Evolutionary conservation across 2,797 vertebrate species (phyloP), one percentile per base, ranked within the genome.

Genomic region (Lagorchestes hirsutus): DNA sequence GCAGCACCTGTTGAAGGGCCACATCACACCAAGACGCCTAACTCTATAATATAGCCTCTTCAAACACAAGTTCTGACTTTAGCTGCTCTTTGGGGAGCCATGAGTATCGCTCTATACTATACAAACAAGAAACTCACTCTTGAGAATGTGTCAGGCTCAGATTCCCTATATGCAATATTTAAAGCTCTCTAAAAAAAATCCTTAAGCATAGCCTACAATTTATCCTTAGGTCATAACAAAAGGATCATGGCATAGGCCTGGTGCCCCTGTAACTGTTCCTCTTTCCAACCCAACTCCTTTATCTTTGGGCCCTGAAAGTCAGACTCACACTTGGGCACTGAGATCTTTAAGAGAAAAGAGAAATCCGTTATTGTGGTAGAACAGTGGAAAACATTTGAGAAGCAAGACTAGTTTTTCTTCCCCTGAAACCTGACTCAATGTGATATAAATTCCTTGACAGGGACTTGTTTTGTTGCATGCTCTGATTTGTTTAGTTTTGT

Each of bases 21-120:
- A 40, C 34, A 82, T 3, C 8, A 24, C 16, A 46, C 14, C 59
- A 92, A 34, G n/a, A 94, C 54, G 50, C 5, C 4, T 34, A 74
- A 96, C 55, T 96, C 29, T 87, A 67, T 40, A 22, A 22, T 93
- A 90, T 50, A 59, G 90, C 55, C 31, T 95, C 56, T 92, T 16
- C 40, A 96, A 93, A 93, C 62, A 91, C 31, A 31, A 58, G 46
- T 13, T 31, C 74, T 4, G 92, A 90, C 94, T 90, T 91, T 93
- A 96, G 14, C 50, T 90, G 18, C n/a, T 82, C 16, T 90, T 34
- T 14, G 16, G 28, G 90, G 93, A 4, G 28, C 14, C n/a, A 74
- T 24, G 1, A 22, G 67, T 18, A 0, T 74, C 6, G 22, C 54
- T 62, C 27, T 87, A 16, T 29, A 40, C 82, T 95, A 55, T 16